Evolutionary conservation across 2,888 invertebrate species (phyloP), one percentile per base, ranked within the genome.

Genomic region (Hirudinaria manillensis): DNA sequence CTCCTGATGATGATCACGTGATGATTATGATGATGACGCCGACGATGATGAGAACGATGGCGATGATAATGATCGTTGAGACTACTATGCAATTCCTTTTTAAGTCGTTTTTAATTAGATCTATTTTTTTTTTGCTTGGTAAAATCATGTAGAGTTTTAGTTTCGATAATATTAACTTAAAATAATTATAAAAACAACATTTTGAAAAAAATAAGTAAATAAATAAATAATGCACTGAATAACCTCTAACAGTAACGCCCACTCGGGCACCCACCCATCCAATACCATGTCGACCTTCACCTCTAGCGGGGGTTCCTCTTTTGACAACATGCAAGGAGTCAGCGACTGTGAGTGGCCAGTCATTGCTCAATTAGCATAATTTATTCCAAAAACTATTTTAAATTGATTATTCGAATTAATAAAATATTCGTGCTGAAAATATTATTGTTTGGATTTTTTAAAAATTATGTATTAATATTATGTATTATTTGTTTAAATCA

Each of bases 301-400:
- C 6, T 75, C 77, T 2, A 83, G 83, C 76, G 81, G 81, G 65
- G 82, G 82, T 67, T 83, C 83, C 0, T 83, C 83, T 6, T 83
- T 83, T 77, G 84, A 84, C 76, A 84, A 84, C 66, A 75, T 75
- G 45, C 71, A 71, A 2, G 53, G 32, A 51, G 56, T 75, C 61
- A 75, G 75, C 51, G 71, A 71, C n/a, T 56, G 75, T 53, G 56
- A 56, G 72, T 70, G 6, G 32, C 21, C 45, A 13, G 45, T 70
- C 19, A 45, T 29, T 61, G n/a, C n/a, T n/a, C n/a, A 1, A 61
- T 61, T 61, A 61, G 24, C 29, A 61, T 61, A 61, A 29, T 61
- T 61, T 45, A 45, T 45, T 10, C 10, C 16, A 45, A 45, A 68
- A 29, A 1, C 21, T 32, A 68, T 61, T 7, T 61, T 6, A 61